Conservation (phyloP, 2,888 invertebrate genomes). For the Nomada flava region DNA sequence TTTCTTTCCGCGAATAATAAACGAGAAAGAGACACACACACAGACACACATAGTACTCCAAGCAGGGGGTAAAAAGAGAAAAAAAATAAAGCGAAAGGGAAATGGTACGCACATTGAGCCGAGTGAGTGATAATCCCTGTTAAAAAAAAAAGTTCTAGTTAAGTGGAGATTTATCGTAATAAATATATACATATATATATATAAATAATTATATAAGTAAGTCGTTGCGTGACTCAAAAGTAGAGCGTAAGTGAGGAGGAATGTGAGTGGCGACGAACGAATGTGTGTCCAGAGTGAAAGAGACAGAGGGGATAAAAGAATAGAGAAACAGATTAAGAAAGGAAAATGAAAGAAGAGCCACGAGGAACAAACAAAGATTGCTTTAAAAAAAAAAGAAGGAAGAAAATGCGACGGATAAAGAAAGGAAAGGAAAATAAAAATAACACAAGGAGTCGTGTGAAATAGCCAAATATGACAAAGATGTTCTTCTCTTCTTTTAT, state of each 20-base stretch:
- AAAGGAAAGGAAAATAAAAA: slow-evolving; percentile 12
- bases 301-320: slow-evolving; percentile 18
- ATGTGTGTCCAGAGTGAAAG: slow-evolving; percentile 32
- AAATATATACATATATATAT: slow-evolving; percentile 57
- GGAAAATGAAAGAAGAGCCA: not conserved
- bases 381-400: not conserved
- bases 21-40: not conserved
- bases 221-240: slow-evolving; percentile 54
- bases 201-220: slow-evolving; percentile 55
- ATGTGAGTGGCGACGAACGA: slow-evolving; percentile 46
- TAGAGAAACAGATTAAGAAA: not conserved
- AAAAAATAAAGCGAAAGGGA: slow-evolving; percentile 35
- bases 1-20: slow-evolving; percentile 1
- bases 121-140: slow-evolving; percentile 80
- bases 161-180: slow-evolving; percentile 74
- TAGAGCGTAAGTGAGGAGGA: slow-evolving; percentile 51
- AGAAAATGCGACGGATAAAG: slow-evolving; percentile 10
- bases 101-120: slow-evolving; percentile 78
- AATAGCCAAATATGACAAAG: slow-evolving; percentile 82
- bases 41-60: slow-evolving; percentile 32
- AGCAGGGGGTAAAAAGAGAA: not conserved
- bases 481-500: slow-evolving; percentile 70
- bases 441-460: slow-evolving; percentile 66
- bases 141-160: slow-evolving; percentile 61
- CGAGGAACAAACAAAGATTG: not conserved